phyloP scores from a whole-genome alignment of 2,888 invertebrate species.

The Polyploca ridens region DNA sequence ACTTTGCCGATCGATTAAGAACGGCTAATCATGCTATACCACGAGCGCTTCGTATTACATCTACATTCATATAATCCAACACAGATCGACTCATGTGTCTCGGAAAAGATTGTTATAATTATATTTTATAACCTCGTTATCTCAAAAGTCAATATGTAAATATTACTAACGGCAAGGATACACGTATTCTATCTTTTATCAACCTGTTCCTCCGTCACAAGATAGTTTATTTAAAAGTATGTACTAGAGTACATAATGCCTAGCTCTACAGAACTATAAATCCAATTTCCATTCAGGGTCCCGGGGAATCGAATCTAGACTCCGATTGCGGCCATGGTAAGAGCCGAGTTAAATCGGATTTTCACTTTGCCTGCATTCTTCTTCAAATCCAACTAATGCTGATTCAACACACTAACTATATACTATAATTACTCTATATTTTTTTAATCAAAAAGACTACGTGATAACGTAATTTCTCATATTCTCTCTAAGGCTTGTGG shows the following conservation, averaged over 20 bases:
- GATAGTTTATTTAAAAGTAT: conserved; percentile 61
- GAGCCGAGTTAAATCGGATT: conserved; percentile 71
- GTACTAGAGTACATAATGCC: conserved; percentile 63
- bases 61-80: no score
- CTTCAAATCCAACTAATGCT: conserved; percentile 38
- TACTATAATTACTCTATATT: no score
- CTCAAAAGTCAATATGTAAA: no score
- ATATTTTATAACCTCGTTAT: no score
- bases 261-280: conserved; percentile 71
- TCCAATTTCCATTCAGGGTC: conserved; percentile 74
- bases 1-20: no score
- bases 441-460: not conserved
- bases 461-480: not conserved
- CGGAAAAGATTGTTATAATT: no score
- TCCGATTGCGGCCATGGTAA: conserved; percentile 74
- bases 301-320: conserved; percentile 71
- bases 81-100: no score
- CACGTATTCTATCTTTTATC: not conserved
- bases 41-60: no score
- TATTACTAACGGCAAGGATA: not conserved
- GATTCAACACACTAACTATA: conserved; percentile 22
- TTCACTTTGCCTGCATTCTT: conserved; percentile 62
- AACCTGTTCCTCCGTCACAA: conserved; percentile 27
- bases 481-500: conserved; percentile 9
- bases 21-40: no score